These are phyloP conservation scores for Agonopterix subpropinquella DNA, from an alignment of 2,888 invertebrate genomes.

Conservation along the genomic window DNA sequence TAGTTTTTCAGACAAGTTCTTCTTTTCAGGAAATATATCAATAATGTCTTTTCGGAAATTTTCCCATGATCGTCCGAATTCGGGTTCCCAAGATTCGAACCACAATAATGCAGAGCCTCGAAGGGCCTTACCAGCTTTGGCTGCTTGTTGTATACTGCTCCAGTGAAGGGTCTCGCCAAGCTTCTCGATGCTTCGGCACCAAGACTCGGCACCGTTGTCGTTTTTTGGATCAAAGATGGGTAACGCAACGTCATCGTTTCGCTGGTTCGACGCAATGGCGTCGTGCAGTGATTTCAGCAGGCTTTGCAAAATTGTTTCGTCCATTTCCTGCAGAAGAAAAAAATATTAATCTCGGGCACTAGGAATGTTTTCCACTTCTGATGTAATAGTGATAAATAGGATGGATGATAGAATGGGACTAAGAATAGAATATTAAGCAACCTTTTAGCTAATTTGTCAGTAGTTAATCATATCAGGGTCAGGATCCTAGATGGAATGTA, in stretches of 20 bases:
- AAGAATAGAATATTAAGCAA: too few species aligned
- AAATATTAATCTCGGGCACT: too few species aligned
- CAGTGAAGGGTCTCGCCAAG: constrained; percentile 9
- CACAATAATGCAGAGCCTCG: constrained; percentile 17
- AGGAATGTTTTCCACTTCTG: too few species aligned
- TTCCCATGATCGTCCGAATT: constrained; percentile 11
- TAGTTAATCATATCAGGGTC: too few species aligned
- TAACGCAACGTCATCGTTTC: not conserved
- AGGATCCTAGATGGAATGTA: too few species aligned
- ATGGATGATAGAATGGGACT: too few species aligned
- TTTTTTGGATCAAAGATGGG: constrained; percentile 4
- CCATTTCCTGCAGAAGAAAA: not conserved
- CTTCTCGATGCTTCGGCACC: constrained; percentile 18
- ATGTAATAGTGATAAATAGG: not conserved
- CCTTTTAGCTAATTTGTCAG: too few species aligned
- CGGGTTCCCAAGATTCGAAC: constrained; percentile 14
- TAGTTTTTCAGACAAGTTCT: constrained; percentile 13
- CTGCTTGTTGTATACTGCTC: constrained; percentile 13
- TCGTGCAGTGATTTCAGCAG: constrained; percentile 1
- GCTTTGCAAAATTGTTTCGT: not conserved
- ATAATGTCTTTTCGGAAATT: constrained; percentile 10
- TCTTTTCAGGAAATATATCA: constrained; percentile 11
- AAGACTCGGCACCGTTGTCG: constrained; percentile 15
- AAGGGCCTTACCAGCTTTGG: constrained; percentile 20
- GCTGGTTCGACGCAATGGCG: not conserved